Base-by-base conservation (phyloP, 2,888 invertebrate species). In the Hybos culiciformis region DNA sequence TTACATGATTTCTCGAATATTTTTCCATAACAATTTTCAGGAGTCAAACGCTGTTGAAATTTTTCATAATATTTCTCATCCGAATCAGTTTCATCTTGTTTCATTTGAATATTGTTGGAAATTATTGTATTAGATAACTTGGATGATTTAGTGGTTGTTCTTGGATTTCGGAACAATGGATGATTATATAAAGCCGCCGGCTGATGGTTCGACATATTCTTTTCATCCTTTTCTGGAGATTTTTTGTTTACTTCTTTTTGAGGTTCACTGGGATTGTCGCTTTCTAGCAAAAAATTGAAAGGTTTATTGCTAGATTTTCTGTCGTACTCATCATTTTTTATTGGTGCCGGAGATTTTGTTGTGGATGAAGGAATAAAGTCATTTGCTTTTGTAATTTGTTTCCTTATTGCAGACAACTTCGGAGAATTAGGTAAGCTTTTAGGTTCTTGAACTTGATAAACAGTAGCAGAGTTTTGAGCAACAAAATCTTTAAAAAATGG, bases 151-250 rank as follows among this genome's bases (percentile, higher is more conserved):
- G n/a, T n/a, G n/a, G n/a, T n/a, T n/a, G n/a, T n/a, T n/a, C n/a
- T n/a, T n/a, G n/a, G n/a, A n/a, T n/a, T n/a, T 47, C 62, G 62
- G 51, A 70, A 75, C 24, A 75, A 61, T 3, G 77, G 76, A 59
- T 77, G 75, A 20, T 71, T 69, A 53, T 73, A 77, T 8, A 77
- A 60, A 8, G 75, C 72, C 47, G 72, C 72, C n/a, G n/a, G n/a
- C n/a, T 29, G 29, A 12, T n/a, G 5, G 9, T 29, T n/a, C 4
- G 5, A 7, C 5, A n/a, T n/a, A 12, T 4, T 29, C n/a, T 29
- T 29, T n/a, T 29, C 29, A n/a, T n/a, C n/a, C n/a, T 7, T 23
- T 23, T 4, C n/a, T 26, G 26, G 12, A n/a, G 12, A n/a, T n/a
- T 29, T 29, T 29, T 29, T 29, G n/a, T 12, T 29, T 5, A 6